These are phyloP conservation scores for Merluccius polli DNA, from an alignment of 2,797 vertebrate species.

Conservation along the genomic window DNA sequence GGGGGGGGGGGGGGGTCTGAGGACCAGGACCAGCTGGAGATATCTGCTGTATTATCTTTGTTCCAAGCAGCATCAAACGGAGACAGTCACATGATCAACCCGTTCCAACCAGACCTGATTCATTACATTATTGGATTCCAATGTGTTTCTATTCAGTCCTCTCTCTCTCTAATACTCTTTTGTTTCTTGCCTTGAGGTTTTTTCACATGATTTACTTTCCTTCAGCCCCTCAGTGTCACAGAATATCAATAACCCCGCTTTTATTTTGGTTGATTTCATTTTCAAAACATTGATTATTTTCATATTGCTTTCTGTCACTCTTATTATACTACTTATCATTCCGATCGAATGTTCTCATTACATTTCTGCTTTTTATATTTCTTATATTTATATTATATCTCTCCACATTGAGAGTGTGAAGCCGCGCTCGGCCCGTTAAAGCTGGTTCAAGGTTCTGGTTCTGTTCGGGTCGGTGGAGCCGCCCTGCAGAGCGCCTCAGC, in stretches of 20 bases:
- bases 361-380: not conserved
- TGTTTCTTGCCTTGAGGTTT: no score
- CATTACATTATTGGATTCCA: not conserved
- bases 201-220: not conserved
- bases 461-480: not conserved
- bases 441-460: not conserved
- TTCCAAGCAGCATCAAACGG: constrained; percentile 15
- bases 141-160: not conserved
- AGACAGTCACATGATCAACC: not conserved
- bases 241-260: no score
- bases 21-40: constrained; percentile 20
- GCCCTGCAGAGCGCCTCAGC: not conserved
- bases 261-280: not conserved
- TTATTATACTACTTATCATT: not conserved
- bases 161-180: no score
- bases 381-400: constrained; percentile 3
- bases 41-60: not conserved
- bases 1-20: no score
- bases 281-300: not conserved
- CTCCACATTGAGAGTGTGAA: constrained; percentile 1
- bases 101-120: not conserved
- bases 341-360: not conserved
- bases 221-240: not conserved
- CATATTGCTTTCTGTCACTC: not conserved
- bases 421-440: not conserved